phyloP scores from a whole-genome alignment of 2,113 vertebrate species.

The Epinephelus cyanopodus region DNA sequence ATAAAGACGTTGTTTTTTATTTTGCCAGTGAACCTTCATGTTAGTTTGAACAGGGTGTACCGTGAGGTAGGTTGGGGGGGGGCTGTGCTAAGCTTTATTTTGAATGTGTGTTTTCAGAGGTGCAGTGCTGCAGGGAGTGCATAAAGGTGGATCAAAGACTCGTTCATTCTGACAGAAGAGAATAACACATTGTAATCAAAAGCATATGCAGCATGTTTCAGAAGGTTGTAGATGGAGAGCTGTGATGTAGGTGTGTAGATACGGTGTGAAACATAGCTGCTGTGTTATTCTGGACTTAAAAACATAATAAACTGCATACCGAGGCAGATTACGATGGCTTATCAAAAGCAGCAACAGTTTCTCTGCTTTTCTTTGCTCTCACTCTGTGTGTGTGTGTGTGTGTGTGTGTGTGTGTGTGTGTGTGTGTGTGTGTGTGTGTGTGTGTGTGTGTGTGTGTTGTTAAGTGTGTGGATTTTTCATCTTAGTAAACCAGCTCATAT shows the following conservation, averaged over 20 bases:
- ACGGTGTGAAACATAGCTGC: conserved; percentile 50
- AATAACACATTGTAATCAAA: conserved; percentile 65
- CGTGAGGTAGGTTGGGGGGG: conserved; percentile 18
- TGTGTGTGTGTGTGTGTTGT: background rate
- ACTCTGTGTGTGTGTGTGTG: background rate
- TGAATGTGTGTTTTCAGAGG: conserved; percentile 28
- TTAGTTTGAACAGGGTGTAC: conserved; percentile 45
- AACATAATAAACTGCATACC: conserved; percentile 64
- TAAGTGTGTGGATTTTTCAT: conserved; percentile 24
- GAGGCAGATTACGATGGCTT: conserved; percentile 58
- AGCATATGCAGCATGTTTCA: conserved; percentile 57
- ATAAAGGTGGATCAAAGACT: conserved; percentile 63
- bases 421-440: background rate
- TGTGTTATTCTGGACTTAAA: conserved; percentile 59
- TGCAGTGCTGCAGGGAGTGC: conserved; percentile 22
- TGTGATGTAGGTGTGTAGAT: conserved; percentile 38
- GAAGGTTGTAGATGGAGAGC: conserved; percentile 21
- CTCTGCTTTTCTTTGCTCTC: conserved; percentile 34
- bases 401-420: background rate
- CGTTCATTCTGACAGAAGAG: conserved; percentile 37
- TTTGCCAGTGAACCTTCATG: background rate
- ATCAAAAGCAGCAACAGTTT: conserved; percentile 56
- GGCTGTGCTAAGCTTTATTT: conserved; percentile 18
- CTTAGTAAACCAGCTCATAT: conserved; percentile 41
- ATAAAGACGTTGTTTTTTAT: conserved; percentile 32